Percentiles rank a stretch among this genome's conserved stretches.
These are phyloP conservation scores for Philaethria dido DNA, from an alignment of 2,888 invertebrate genomes.

Conservation along the genomic window DNA sequence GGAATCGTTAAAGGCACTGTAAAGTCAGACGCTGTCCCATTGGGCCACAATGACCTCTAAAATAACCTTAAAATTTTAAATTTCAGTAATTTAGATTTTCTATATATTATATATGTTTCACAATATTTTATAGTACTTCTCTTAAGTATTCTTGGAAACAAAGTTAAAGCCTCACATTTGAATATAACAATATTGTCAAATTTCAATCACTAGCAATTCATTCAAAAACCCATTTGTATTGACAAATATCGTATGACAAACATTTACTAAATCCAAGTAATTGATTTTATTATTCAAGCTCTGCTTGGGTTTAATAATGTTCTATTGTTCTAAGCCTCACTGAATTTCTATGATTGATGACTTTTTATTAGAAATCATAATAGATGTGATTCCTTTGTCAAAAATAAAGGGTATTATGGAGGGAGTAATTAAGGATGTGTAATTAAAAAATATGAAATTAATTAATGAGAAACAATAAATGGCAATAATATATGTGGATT, in stretches of 20 bases:
- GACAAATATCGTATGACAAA: constrained; percentile 12
- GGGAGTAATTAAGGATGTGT: not conserved
- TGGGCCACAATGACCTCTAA: no score
- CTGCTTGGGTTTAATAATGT: constrained; percentile 7
- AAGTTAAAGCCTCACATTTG: no score
- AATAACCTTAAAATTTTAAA: no score
- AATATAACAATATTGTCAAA: not conserved
- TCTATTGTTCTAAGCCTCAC: constrained; percentile 15
- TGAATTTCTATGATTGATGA: constrained; percentile 18
- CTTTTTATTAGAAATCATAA: constrained; percentile 19
- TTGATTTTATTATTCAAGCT: constrained; percentile 12
- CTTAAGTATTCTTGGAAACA: no score
- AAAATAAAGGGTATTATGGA: constrained; percentile 24
- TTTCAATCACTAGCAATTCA: not conserved
- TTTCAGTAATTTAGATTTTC: no score
- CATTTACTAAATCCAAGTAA: constrained; percentile 1
- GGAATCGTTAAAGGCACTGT: no score
- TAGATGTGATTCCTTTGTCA: constrained; percentile 10
- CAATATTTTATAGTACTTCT: no score
- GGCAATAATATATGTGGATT: no score
- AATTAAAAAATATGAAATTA: not conserved
- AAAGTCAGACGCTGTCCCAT: no score
- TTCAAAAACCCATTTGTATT: not conserved
- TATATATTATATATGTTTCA: no score
- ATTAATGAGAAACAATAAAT: not conserved